Evolutionary conservation across 2,797 vertebrate species (phyloP).

Genomic region (Peromyscus attwateri): DNA sequence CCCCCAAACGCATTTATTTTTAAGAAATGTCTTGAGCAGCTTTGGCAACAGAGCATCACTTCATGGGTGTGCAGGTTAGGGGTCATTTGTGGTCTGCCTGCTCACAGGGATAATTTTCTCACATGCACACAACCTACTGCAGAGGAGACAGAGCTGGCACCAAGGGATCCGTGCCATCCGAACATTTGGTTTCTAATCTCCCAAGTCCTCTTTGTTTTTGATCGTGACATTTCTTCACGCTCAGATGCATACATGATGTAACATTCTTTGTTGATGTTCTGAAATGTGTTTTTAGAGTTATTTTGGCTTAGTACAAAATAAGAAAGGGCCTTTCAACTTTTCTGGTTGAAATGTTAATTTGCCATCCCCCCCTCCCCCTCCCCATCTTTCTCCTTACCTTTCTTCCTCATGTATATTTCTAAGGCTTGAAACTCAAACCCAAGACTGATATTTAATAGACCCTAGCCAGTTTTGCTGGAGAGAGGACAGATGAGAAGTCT

Average conservation of each 20-base stretch:
- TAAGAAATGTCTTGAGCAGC: conserved; percentile 8
- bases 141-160: conserved; percentile 41
- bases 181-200: conserved; percentile 84
- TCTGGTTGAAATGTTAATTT: conserved; percentile 68
- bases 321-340: conserved; percentile 76
- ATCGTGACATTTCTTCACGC: conserved; percentile 85
- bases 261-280: conserved; percentile 85
- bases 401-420: background rate
- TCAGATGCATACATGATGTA: conserved; percentile 83
- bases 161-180: conserved; percentile 76
- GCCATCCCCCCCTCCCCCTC: background rate
- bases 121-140: background rate
- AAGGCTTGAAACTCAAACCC: conserved; percentile 60
- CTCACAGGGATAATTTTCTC: background rate
- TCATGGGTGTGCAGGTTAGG: background rate
- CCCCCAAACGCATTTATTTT: background rate
- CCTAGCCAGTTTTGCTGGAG: conserved; percentile 65
- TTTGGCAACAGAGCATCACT: background rate
- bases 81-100: background rate
- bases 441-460: conserved; percentile 70
- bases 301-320: conserved; percentile 80
- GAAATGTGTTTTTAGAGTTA: conserved; percentile 82
- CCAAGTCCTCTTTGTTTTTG: conserved; percentile 81
- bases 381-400: background rate
- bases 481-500: conserved; percentile 65